Evolutionary conservation across 2,113 vertebrate species (phyloP).

Genomic region (Synodontis membranacea): DNA sequence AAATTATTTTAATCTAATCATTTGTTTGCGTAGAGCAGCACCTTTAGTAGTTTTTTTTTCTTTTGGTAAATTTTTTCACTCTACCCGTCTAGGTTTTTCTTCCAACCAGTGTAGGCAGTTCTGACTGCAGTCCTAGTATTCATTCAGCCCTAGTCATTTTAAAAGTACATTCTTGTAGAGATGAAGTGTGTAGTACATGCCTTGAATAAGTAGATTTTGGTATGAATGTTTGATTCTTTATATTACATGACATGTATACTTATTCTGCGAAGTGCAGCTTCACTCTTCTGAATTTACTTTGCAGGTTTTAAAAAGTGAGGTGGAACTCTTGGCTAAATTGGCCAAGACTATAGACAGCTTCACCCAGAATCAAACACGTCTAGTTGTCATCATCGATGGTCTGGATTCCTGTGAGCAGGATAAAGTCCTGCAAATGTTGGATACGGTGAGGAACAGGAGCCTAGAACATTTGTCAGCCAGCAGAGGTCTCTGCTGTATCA

Average conservation of each 20-base stretch:
- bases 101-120: too few relatives aligned
- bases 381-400: constrained; percentile 94
- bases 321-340: constrained; percentile 97
- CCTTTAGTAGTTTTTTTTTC: too few relatives aligned
- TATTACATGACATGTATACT: too few relatives aligned
- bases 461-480: neutral
- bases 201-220: neutral
- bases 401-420: constrained; percentile 98
- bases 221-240: neutral
- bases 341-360: constrained; percentile 95
- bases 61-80: too few relatives aligned
- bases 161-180: too few relatives aligned
- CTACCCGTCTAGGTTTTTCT: too few relatives aligned
- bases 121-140: neutral
- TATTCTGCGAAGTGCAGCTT: neutral
- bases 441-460: constrained; percentile 80
- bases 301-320: constrained; percentile 94
- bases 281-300: neutral
- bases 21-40: too few relatives aligned
- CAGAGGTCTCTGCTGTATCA: constrained; percentile 15
- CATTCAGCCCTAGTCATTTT: neutral
- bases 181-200: neutral
- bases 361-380: constrained; percentile 93
- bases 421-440: constrained; percentile 97
- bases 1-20: neutral